Conservation (phyloP, 1,140 invertebrate species). For the Drosophila funebris region DNA sequence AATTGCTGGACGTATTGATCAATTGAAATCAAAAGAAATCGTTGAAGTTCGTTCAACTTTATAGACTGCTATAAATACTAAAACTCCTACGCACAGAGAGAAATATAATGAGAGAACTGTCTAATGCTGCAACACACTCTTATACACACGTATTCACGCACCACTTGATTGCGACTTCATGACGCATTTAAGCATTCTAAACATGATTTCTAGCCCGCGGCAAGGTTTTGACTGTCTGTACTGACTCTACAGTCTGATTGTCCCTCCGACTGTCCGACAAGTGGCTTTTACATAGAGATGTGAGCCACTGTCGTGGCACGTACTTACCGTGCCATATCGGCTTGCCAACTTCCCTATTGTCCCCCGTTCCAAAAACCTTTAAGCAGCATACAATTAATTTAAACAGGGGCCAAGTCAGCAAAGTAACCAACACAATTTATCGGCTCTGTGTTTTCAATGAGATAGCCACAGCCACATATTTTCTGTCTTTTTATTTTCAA, state of each 20-base stretch:
- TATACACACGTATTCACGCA: not conserved
- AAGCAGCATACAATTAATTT: slow-evolving; percentile 58
- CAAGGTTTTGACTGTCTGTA: slow-evolving; percentile 40
- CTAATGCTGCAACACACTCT: slow-evolving; percentile 12
- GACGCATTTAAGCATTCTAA: slow-evolving; percentile 68
- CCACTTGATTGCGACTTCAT: slow-evolving; percentile 57
- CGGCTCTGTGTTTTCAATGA: slow-evolving; percentile 4
- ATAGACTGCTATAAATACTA: slow-evolving; percentile 15
- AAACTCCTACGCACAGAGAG: slow-evolving; percentile 49
- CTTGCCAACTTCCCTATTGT: slow-evolving; percentile 29
- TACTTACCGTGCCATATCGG: slow-evolving; percentile 71
- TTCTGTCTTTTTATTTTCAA: slow-evolving; percentile 58
- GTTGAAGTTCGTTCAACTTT: slow-evolving; percentile 68
- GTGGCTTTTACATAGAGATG: slow-evolving; percentile 38
- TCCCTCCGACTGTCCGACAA: slow-evolving; percentile 24
- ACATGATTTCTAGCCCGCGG: slow-evolving; percentile 72
- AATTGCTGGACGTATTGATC: slow-evolving; percentile 48
- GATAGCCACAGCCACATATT: slow-evolving; percentile 2
- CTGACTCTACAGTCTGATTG: not conserved
- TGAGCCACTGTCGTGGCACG: slow-evolving; percentile 55
- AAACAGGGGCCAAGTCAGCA: slow-evolving; percentile 30
- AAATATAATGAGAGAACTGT: not conserved
- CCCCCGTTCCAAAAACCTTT: slow-evolving; percentile 16
- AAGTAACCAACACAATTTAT: slow-evolving; percentile 8
- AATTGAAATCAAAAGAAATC: slow-evolving; percentile 56